phyloP scores from a whole-genome alignment of 2,113 vertebrate genomes.

The Clarias macrocephalus region DNA sequence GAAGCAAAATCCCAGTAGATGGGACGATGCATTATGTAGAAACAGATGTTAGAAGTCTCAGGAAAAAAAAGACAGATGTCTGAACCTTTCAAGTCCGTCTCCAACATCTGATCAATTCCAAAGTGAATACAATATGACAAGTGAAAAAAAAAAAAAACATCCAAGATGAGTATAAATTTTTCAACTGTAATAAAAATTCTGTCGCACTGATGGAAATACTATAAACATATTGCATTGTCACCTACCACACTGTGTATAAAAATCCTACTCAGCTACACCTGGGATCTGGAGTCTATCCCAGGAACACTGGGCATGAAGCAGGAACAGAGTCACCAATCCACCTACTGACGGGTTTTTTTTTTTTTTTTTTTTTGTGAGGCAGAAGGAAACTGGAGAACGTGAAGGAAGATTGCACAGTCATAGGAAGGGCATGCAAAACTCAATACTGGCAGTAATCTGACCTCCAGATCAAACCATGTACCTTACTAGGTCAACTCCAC shows the following conservation, averaged over 20 bases:
- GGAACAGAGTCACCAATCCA: not conserved
- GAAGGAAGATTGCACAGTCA: not conserved
- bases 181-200: constrained; percentile 56
- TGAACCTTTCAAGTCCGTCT: constrained; percentile 62
- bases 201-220: constrained; percentile 33
- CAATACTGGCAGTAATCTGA: not conserved
- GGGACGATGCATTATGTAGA: constrained; percentile 65
- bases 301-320: not conserved
- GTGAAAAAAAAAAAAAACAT: constrained; percentile 59
- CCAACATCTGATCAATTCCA: constrained; percentile 57
- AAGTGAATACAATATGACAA: constrained; percentile 61
- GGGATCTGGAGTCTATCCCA: not conserved
- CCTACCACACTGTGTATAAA: constrained; percentile 42
- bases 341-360: not conserved
- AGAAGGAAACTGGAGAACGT: not conserved
- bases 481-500: not conserved
- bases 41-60: constrained; percentile 64
- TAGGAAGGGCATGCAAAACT: not conserved
- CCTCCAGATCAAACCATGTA: not conserved
- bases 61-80: constrained; percentile 62
- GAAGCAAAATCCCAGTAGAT: constrained; percentile 57
- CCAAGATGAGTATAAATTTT: constrained; percentile 65
- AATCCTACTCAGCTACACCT: not conserved
- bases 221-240: constrained; percentile 51
- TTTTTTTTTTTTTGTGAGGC: too few species aligned